Conservation (phyloP, 2,113 vertebrate species). For the Delphinapterus leucas region DNA sequence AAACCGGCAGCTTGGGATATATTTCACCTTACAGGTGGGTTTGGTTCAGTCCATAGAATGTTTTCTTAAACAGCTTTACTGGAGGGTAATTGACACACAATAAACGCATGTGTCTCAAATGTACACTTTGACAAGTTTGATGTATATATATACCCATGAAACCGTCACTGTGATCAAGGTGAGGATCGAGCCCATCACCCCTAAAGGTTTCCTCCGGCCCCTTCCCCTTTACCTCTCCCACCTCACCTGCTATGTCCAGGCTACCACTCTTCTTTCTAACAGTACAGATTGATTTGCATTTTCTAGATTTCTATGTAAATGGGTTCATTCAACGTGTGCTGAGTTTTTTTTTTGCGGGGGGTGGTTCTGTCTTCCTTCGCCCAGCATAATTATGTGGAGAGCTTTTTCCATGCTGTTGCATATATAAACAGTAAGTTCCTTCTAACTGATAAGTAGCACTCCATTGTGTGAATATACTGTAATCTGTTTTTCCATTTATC, state of each 20-base stretch:
- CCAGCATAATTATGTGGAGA: background rate
- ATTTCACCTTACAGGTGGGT: accelerated
- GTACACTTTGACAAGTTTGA: background rate
- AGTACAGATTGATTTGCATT: background rate
- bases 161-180: background rate
- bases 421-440: background rate
- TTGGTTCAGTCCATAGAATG: background rate
- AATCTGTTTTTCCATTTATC: background rate
- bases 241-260: background rate
- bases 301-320: background rate
- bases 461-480: background rate
- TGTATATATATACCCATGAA: background rate
- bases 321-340: background rate
- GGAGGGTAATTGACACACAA: background rate
- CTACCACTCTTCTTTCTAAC: background rate
- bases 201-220: background rate
- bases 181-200: background rate
- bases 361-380: background rate
- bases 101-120: background rate
- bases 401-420: background rate
- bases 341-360: background rate
- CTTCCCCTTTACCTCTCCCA: background rate
- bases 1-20: background rate
- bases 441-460: background rate
- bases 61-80: background rate